Conservation (phyloP, 1,140 invertebrate genomes). For the Akabosia matsudoensis region DNA sequence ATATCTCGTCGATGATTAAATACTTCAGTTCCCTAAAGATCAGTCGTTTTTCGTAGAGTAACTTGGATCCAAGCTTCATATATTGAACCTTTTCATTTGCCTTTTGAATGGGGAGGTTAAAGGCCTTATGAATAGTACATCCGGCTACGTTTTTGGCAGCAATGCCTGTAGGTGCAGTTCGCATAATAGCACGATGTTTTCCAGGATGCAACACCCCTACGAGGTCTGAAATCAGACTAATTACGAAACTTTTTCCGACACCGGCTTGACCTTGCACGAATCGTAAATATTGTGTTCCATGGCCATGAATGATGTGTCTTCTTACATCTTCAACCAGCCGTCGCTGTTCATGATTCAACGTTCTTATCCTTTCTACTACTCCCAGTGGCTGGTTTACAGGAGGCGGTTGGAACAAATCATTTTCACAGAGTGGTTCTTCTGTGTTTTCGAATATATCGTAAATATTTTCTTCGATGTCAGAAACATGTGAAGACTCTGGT, state of each 20-base stretch:
- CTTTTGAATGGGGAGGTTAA: neutral
- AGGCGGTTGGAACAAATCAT: neutral
- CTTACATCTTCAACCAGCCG: neutral
- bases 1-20: constrained; percentile 3
- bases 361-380: neutral
- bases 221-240: neutral
- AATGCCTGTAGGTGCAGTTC: neutral
- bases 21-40: neutral
- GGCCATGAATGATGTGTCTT: neutral
- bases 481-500: neutral
- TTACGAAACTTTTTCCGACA: neutral
- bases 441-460: neutral
- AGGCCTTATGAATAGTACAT: neutral
- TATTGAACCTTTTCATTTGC: neutral
- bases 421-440: neutral
- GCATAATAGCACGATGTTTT: neutral
- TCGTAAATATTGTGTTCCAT: neutral
- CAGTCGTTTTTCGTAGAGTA: neutral
- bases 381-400: too few relatives aligned
- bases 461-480: neutral
- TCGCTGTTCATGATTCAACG: neutral
- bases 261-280: neutral
- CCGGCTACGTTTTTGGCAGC: neutral
- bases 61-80: neutral
- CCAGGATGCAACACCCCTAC: neutral